phyloP scores from a whole-genome alignment of 2,113 vertebrate genomes.

The Hippocampus barbouri region DNA sequence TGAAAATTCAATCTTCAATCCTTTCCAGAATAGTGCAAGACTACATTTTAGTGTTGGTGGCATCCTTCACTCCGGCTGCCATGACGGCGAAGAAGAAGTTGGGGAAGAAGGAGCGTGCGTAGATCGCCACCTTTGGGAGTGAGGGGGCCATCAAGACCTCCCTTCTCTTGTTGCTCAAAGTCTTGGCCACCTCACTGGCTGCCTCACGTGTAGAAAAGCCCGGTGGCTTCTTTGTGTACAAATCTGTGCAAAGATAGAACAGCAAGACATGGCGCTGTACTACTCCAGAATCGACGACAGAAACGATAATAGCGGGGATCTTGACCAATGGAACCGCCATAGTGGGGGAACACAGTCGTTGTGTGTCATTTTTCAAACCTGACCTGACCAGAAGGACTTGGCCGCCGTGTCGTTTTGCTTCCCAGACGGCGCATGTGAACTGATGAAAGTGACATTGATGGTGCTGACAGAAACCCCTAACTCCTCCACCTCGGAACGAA shows the following conservation, averaged over 20 bases:
- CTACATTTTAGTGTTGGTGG: constrained; percentile 51
- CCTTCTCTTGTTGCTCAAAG: constrained; percentile 79
- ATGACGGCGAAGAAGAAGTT: constrained; percentile 87
- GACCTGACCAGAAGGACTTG: constrained; percentile 55
- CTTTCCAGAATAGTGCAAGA: background rate
- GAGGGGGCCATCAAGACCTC: constrained; percentile 87
- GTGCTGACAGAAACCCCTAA: constrained; percentile 87
- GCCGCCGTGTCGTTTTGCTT: constrained; percentile 28
- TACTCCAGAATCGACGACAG: too few relatives aligned
- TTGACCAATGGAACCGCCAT: background rate
- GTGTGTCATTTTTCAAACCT: constrained; percentile 17
- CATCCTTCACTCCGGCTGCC: constrained; percentile 82
- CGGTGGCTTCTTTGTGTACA: constrained; percentile 76
- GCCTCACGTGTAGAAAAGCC: constrained; percentile 80
- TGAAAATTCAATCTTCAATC: background rate
- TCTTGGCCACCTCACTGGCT: constrained; percentile 79
- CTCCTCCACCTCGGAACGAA: constrained; percentile 89
- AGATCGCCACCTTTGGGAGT: constrained; percentile 82
- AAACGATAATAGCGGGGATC: background rate
- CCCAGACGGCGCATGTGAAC: constrained; percentile 19
- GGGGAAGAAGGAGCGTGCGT: constrained; percentile 81
- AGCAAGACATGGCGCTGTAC: too few relatives aligned
- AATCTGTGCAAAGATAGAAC: constrained; percentile 58
- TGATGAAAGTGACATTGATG: constrained; percentile 88
- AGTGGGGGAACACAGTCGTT: background rate